These are phyloP conservation scores for Galbula dea DNA, from an alignment of 2,113 vertebrate species.

Conservation along the genomic window DNA sequence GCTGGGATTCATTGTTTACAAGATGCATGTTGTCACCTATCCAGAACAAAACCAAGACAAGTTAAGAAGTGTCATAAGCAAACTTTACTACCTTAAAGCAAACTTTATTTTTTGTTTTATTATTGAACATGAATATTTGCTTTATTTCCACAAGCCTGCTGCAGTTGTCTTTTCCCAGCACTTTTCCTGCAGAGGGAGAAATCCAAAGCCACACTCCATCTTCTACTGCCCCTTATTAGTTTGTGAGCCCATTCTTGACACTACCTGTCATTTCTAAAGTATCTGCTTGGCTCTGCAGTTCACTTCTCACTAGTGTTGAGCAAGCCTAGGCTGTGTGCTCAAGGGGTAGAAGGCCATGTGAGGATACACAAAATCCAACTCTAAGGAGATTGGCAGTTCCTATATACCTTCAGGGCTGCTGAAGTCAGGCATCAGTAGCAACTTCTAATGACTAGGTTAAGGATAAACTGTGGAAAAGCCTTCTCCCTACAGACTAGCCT, in stretches of 20 bases:
- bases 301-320: background rate
- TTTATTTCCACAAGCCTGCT: background rate
- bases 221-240: background rate
- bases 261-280: background rate
- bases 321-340: background rate
- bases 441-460: background rate
- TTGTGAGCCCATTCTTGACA: background rate
- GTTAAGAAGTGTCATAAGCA: background rate
- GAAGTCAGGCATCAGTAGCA: background rate
- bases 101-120: no score
- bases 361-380: background rate
- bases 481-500: background rate
- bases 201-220: background rate
- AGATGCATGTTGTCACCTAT: conserved; percentile 71
- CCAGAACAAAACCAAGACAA: background rate
- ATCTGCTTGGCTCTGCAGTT: background rate
- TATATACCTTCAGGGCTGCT: background rate
- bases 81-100: background rate
- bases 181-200: background rate
- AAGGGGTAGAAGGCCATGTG: background rate
- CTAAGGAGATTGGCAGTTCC: background rate
- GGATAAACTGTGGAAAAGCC: background rate
- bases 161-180: background rate
- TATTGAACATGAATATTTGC: no score
- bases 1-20: conserved; percentile 68